Evolutionary conservation across 2,113 vertebrate species (phyloP).

Genomic region (Columba janthina): DNA sequence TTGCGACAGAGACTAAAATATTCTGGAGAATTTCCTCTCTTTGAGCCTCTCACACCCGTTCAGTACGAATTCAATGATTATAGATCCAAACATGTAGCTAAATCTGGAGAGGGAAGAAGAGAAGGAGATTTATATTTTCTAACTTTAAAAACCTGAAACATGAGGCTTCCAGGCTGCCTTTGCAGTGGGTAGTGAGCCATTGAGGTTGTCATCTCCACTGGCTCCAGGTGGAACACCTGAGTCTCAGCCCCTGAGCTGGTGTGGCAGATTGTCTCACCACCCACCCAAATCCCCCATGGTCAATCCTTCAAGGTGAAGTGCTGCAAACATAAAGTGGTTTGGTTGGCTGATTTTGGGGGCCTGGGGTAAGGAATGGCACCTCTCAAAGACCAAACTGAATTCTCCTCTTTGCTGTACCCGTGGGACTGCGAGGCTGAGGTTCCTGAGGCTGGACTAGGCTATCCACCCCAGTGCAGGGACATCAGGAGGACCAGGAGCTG

Average conservation of each 20-base stretch:
- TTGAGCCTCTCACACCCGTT: background rate
- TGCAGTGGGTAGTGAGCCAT: rapidly evolving
- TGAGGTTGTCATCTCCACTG: background rate
- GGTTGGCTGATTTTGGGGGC: background rate
- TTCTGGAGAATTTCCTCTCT: background rate
- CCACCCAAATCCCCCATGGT: background rate
- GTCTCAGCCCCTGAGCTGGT: background rate
- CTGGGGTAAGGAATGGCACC: background rate
- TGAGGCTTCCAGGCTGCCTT: background rate
- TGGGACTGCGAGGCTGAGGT: background rate
- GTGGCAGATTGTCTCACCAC: background rate
- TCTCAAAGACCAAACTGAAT: background rate
- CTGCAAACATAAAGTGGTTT: background rate
- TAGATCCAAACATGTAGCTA: background rate
- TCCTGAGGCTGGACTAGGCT: background rate
- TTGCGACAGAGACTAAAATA: constrained; percentile 5
- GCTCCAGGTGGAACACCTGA: background rate
- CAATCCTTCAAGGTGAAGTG: background rate
- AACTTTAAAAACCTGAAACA: background rate
- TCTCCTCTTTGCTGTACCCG: background rate
- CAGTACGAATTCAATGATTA: background rate
- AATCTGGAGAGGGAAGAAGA: background rate
- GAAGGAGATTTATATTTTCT: background rate
- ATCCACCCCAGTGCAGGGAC: background rate
- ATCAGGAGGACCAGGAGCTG: background rate